A percentile compares a stretch with the other conserved stretches of the same genome.
These are phyloP conservation scores for Megalurothrips usitatus DNA, from an alignment of 2,888 invertebrate genomes.

Conservation along the genomic window DNA sequence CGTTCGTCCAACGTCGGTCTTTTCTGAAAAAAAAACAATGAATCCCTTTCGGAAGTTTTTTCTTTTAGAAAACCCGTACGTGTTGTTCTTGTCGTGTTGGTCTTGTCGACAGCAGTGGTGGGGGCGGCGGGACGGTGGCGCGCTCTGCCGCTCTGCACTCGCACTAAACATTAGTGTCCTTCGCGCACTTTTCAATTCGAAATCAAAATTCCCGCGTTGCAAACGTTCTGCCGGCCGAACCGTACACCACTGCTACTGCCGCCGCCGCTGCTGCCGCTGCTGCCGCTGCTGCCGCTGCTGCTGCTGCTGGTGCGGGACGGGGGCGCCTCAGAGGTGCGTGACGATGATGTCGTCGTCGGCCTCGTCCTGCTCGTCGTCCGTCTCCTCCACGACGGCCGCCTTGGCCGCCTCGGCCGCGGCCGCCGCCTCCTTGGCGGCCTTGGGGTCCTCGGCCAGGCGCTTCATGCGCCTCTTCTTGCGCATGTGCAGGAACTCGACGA, in stretches of 20 bases:
- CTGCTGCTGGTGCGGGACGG: too few species aligned
- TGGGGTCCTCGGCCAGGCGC: constrained; percentile 64
- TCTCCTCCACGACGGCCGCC: constrained; percentile 58
- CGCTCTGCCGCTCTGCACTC: not conserved
- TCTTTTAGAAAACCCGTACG: too few species aligned
- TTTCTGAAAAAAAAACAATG: too few species aligned
- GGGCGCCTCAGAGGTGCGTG: constrained; percentile 62
- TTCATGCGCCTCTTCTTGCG: constrained; percentile 75
- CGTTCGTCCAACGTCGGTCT: too few species aligned
- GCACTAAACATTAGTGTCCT: not conserved
- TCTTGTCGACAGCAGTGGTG: not conserved
- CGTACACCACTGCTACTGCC: too few species aligned
- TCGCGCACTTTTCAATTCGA: not conserved
- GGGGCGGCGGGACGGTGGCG: not conserved
- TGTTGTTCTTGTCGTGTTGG: too few species aligned
- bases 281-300: not conserved
- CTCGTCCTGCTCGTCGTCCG: constrained; percentile 81
- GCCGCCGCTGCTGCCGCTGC: too few species aligned
- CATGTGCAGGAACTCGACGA: constrained; percentile 77
- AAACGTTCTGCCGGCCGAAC: too few species aligned
- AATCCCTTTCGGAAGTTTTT: too few species aligned
- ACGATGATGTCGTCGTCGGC: constrained; percentile 84
- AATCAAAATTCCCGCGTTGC: too few species aligned
- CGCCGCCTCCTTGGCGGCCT: constrained; percentile 60
- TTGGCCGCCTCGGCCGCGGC: constrained; percentile 48